Base-by-base conservation (phyloP, 2,888 invertebrate species). In the Nysson spinosus region DNA sequence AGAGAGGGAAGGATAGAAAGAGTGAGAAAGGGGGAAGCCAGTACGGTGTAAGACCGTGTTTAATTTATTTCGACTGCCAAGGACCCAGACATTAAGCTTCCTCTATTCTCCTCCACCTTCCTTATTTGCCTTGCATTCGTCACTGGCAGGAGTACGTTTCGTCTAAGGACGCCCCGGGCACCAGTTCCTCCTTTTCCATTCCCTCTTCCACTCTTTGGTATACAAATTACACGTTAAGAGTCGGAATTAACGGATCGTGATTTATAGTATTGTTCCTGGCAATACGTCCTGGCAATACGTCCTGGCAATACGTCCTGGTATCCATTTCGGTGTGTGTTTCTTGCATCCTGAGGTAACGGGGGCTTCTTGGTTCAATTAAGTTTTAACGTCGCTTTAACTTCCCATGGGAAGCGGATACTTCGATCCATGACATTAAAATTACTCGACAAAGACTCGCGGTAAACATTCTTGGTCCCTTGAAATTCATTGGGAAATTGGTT, bases 21-120 rank as follows among this genome's bases (percentile, higher is more conserved):
- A 54, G 44, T 34, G 16, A 20, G 46, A 17, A 44, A 43, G 39
- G 52, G 43, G 51, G 47, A 57, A 67, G 46, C 37, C 68, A 54
- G 58, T n/a, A 57, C 56, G 64, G 68, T 69, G 72, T 76, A 77
- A 79, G 72, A 71, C 72, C 64, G 78, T 81, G 79, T 79, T 80
- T 80, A 81, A 83, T 83, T 83, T 82, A 81, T 83, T 83, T 82
- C 79, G 69, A 75, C 77, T 77, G 72, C 66, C 72, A 75, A 69
- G 73, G 66, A 72, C 71, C 73, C 65, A 51, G 70, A 69, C 81
- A 77, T 79, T 80, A 79, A 81, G 78, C 72, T 76, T 79, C 75
- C 69, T 69, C 80, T 60, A 57, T 61, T 69, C 69, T 62, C 69
- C 52, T 56, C 50, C 52, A 17, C 49, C 55, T 56, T 65, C 62